These are phyloP conservation scores for Euura saliciscinereae DNA, from an alignment of 1,140 invertebrate genomes.

Conservation along the genomic window DNA sequence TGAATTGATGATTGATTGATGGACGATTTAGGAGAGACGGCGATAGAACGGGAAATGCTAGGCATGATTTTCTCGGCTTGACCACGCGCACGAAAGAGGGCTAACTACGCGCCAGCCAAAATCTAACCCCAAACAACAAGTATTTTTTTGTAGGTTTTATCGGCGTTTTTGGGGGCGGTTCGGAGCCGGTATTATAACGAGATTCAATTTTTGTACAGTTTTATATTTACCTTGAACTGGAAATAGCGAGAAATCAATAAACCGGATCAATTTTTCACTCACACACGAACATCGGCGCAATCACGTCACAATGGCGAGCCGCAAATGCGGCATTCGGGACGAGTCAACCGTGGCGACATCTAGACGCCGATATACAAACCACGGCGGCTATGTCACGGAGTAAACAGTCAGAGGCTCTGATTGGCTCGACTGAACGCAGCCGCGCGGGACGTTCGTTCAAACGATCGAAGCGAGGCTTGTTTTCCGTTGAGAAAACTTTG, in stretches of 20 bases:
- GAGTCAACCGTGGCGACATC: constrained; percentile 36
- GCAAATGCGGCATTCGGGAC: constrained; percentile 27
- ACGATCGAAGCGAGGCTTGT: too few relatives aligned
- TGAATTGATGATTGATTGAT: not conserved
- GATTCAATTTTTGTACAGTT: constrained; percentile 9
- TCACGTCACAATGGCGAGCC: constrained; percentile 44
- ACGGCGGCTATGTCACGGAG: constrained; percentile 10
- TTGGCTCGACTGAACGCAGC: constrained; percentile 19
- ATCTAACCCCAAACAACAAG: constrained; percentile 37
- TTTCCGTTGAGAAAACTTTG: too few relatives aligned
- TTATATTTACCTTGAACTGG: constrained; percentile 26
- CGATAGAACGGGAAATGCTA: not conserved
- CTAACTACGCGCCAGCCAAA: constrained; percentile 27
- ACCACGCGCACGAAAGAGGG: constrained; percentile 38
- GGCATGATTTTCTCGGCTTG: constrained; percentile 16
- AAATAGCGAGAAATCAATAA: constrained; percentile 23
- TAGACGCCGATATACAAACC: constrained; percentile 12
- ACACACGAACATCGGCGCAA: constrained; percentile 41
- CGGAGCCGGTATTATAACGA: not conserved
- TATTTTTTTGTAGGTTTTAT: not conserved
- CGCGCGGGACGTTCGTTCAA: too few relatives aligned
- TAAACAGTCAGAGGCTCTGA: not conserved
- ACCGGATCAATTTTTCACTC: constrained; percentile 39
- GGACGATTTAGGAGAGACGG: not conserved
- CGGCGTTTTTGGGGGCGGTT: not conserved